phyloP scores from a whole-genome alignment of 2,888 invertebrate genomes.

The Stenodera caucasica region DNA sequence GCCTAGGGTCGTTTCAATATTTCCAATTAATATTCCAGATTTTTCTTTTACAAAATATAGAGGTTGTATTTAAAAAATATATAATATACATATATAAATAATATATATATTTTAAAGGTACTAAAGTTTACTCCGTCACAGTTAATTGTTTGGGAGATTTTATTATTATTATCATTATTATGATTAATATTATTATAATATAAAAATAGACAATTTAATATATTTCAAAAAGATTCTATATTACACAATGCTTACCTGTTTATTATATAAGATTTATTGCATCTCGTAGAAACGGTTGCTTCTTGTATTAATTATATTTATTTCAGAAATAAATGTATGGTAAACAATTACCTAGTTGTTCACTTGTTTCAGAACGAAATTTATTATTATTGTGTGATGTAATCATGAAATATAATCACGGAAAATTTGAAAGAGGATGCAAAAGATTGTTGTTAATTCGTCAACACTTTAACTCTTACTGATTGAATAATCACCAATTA shows the following conservation, averaged over 20 bases:
- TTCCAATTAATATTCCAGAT: slow-evolving; percentile 39
- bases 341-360: too few relatives aligned
- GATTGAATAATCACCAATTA: too few relatives aligned
- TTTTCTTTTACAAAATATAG: slow-evolving; percentile 32
- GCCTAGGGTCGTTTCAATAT: slow-evolving; percentile 39
- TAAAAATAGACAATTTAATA: slow-evolving; percentile 42
- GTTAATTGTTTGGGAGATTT: slow-evolving; percentile 47
- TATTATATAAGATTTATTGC: slow-evolving; percentile 31
- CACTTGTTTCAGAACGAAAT: too few relatives aligned
- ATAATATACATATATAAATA: neutral
- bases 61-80: neutral
- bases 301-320: slow-evolving; percentile 41
- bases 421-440: too few relatives aligned
- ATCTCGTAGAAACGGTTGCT: slow-evolving; percentile 44
- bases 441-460: too few relatives aligned
- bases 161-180: slow-evolving; percentile 42
- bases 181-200: neutral
- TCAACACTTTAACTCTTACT: too few relatives aligned
- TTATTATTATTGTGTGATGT: too few relatives aligned
- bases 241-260: slow-evolving; percentile 20
- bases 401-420: too few relatives aligned
- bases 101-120: slow-evolving; percentile 39
- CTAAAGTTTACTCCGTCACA: slow-evolving; percentile 45
- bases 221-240: slow-evolving; percentile 45
- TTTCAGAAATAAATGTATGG: slow-evolving; percentile 44